Base-by-base conservation (phyloP, 2,113 vertebrate species). In the Psilopsiagon aurifrons region DNA sequence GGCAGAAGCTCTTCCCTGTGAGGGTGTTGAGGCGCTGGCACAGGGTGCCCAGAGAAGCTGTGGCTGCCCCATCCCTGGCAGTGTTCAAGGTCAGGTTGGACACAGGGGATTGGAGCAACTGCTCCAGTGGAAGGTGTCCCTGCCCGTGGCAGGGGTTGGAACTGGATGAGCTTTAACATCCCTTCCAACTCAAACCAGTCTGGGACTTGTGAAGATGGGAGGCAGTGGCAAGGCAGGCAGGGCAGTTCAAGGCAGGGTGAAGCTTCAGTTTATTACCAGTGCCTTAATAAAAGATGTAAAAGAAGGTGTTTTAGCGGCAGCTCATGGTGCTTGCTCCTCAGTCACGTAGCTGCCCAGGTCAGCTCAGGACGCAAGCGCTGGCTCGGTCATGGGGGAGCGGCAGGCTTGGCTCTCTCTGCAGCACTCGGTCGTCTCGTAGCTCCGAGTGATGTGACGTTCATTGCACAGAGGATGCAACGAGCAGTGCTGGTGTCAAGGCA, bases 391-490 rank as follows among this genome's bases (percentile, higher is more conserved):
- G 0, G 35, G 27, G 44, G 43, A 41, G 59, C 43, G 13, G 33
- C 44, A 25, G 13, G 31, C 57, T 2, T 63, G 44, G 35, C 60
- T 24, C 73, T 62, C 29, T 31, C 51, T 64, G 1, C 0, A 3
- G 12, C 35, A 10, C 35, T 73, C 5, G 0, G 29, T 39, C 1
- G 2, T 28, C 70, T 3, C 0, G 1, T 44, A 29, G 35, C 27
- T 43, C 43, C 20, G 1, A 17, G 54, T 12, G 68, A 11, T 22
- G 46, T 10, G n/a, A 35, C 19, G 1, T 22, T 55, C 15, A 5
- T 3, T 47, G 82, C 74, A 22, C 43, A n/a, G 43, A 31, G 59
- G n/a, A 57, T 47, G 4, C 47, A 59, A 3, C 5, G 11, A 0
- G 7, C 64, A 43, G 54, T 17, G 3, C 49, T 81, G 1, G 0